These are phyloP conservation scores for Eleginops maclovinus DNA, from an alignment of 2,113 vertebrate genomes.

Conservation along the genomic window DNA sequence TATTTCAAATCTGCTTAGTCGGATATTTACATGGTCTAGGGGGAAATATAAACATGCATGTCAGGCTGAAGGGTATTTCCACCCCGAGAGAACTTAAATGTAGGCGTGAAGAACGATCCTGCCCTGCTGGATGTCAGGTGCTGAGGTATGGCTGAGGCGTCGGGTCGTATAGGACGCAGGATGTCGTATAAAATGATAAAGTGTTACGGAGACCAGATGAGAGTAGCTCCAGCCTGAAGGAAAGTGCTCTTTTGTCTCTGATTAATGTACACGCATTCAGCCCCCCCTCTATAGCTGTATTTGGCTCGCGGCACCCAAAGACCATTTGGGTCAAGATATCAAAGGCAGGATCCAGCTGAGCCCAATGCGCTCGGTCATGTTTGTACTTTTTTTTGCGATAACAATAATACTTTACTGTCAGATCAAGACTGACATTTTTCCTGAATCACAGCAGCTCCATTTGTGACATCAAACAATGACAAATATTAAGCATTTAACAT, in stretches of 20 bases:
- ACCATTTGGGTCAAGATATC: conserved; percentile 71
- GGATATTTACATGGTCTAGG: conserved; percentile 5
- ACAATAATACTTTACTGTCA: no score
- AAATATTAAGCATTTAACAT: no score
- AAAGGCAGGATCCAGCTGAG: conserved; percentile 37
- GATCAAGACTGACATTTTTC: no score
- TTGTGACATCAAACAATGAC: no score
- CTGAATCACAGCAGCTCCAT: no score
- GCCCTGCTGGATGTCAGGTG: conserved; percentile 12
- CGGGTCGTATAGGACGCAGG: background rate
- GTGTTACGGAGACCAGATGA: conserved; percentile 42
- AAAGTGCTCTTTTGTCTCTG: conserved; percentile 48
- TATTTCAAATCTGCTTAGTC: conserved; percentile 21
- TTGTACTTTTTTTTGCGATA: background rate
- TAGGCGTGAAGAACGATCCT: background rate
- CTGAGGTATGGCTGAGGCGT: background rate
- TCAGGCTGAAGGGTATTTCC: background rate
- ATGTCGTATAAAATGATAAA: conserved; percentile 17
- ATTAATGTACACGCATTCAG: conserved; percentile 42
- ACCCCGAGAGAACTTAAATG: conserved; percentile 11
- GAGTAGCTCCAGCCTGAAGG: conserved; percentile 24
- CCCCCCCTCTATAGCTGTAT: conserved; percentile 31
- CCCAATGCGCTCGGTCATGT: conserved; percentile 38
- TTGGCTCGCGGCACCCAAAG: conserved; percentile 42
- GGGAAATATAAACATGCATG: conserved; percentile 7